Evolutionary conservation across 2,888 invertebrate genomes (phyloP).

Genomic region (Podabrus alpinus): DNA sequence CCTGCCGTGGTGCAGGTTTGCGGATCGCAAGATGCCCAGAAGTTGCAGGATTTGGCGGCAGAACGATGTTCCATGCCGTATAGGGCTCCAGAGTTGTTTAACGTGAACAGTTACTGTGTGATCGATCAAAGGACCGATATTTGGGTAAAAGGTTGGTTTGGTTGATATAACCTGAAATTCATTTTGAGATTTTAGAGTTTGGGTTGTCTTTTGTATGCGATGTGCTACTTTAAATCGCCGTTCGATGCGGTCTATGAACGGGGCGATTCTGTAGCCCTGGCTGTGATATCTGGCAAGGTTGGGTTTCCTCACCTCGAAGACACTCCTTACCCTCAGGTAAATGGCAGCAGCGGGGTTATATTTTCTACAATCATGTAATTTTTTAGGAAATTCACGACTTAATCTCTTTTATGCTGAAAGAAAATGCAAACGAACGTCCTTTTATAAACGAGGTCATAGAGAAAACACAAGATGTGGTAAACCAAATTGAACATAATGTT

Average conservation of each 20-base stretch:
- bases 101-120: slow-evolving; percentile 78
- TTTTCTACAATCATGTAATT: slow-evolving; percentile 33
- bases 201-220: slow-evolving; percentile 83
- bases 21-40: slow-evolving; percentile 70
- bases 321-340: slow-evolving; percentile 66
- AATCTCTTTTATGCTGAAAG: slow-evolving; percentile 70
- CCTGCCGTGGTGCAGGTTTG: slow-evolving; percentile 68
- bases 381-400: slow-evolving; percentile 72
- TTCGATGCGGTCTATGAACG: slow-evolving; percentile 83
- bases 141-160: slow-evolving; percentile 68
- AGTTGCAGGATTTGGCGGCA: slow-evolving; percentile 77
- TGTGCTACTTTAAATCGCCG: slow-evolving; percentile 84
- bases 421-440: slow-evolving; percentile 77
- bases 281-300: slow-evolving; percentile 76
- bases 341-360: slow-evolving; percentile 18
- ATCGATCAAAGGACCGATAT: slow-evolving; percentile 86
- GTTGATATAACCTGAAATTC: background rate
- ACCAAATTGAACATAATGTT: slow-evolving; percentile 62
- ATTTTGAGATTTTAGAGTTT: slow-evolving; percentile 66
- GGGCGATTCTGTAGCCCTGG: slow-evolving; percentile 85
- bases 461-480: slow-evolving; percentile 62
- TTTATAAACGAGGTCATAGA: slow-evolving; percentile 74
- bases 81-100: slow-evolving; percentile 85
- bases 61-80: slow-evolving; percentile 88
- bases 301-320: slow-evolving; percentile 66